Evolutionary conservation across 2,888 invertebrate genomes (phyloP), one percentile per base, ranked within the genome.

Genomic region (Lucinisca nassula): DNA sequence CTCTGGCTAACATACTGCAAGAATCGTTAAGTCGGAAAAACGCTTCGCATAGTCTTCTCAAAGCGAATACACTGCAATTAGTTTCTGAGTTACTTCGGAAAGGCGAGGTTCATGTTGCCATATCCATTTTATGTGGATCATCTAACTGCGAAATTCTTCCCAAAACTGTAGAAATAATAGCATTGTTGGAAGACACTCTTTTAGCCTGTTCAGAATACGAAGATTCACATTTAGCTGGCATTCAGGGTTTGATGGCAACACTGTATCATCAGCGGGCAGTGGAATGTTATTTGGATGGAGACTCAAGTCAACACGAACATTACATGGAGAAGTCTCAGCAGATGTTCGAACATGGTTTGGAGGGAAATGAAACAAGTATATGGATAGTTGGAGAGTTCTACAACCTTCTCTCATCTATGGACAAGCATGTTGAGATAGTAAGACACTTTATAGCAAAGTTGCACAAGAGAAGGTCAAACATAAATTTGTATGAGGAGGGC

Each of bases 341-440:
- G 27, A 24, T 58, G 27, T 58, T 27, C 27, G 21, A 58, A 27
- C 12, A 8, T 17, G 10, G 40, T 24, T 37, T 27, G 21, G 38
- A 40, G 38, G 4, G 27, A 10, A 58, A 14, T 21, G 17, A 14
- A 38, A 73, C 35, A 12, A 4, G n/a, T 14, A n/a, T 51, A 6
- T 80, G 80, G 80, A 55, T 80, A 73, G 27, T 74, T 17, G 37
- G 17, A 21, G 74, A 55, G 37, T 74, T 74, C 32, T 80, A 73
- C 58, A 74, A 80, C n/a, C 55, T 80, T 0, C 58, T 80, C 12
- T 80, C 27, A 32, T 40, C 49, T 1, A n/a, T 2, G 21, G 30
- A 73, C 49, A 27, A 10, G 21, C 40, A 40, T 40, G 37, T 8
- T 27, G 37, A 55, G 30, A 24, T 80, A 21, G 30, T 80, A 1